phyloP scores from a whole-genome alignment of 1,140 invertebrate genomes.

The Macrocentrus cingulum region DNA sequence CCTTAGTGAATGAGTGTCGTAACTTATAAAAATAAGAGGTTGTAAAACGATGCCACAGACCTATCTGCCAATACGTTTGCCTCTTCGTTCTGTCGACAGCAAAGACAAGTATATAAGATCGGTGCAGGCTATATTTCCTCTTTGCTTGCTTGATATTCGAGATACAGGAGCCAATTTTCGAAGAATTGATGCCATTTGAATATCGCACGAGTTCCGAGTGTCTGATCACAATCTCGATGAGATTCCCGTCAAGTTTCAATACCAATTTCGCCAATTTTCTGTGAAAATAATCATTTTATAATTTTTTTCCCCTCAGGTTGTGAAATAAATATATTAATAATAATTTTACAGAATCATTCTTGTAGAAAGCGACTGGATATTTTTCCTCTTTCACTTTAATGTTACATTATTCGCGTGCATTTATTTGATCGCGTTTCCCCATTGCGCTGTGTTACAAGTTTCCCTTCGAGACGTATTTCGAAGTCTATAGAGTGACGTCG shows the following conservation, averaged over 20 bases:
- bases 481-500: constrained; percentile 51
- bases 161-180: constrained; percentile 47
- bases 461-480: constrained; percentile 52
- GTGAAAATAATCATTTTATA: too few species aligned
- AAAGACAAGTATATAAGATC: neutral
- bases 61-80: constrained; percentile 55
- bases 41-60: constrained; percentile 51
- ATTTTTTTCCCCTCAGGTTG: too few species aligned
- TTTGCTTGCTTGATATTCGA: constrained; percentile 37
- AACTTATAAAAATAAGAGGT: constrained; percentile 56
- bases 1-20: constrained; percentile 39
- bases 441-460: constrained; percentile 24
- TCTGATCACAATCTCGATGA: neutral
- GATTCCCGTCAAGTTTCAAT: neutral
- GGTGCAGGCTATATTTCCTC: constrained; percentile 6
- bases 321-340: too few species aligned
- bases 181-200: constrained; percentile 58
- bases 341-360: too few species aligned
- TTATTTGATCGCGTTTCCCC: constrained; percentile 35
- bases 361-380: too few species aligned
- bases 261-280: neutral
- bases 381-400: constrained; percentile 28
- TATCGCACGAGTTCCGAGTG: constrained; percentile 36
- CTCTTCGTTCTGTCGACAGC: constrained; percentile 25
- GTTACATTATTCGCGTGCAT: constrained; percentile 18